Conservation (phyloP, 2,797 vertebrate species). For the Ptychobarbus kaznakovi region DNA sequence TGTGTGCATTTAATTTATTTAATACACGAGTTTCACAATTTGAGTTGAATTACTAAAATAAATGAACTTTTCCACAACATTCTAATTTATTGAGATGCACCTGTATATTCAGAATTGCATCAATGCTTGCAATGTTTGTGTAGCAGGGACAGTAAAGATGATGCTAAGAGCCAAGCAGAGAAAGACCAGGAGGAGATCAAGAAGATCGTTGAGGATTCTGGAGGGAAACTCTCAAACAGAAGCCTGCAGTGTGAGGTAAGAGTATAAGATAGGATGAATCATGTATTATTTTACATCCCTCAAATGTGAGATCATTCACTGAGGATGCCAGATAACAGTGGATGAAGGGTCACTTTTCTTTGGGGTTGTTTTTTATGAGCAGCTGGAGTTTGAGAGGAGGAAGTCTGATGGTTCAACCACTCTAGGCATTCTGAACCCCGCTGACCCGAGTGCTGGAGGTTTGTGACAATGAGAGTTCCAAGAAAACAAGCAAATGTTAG, state of each 20-base stretch:
- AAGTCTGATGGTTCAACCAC: constrained; percentile 93
- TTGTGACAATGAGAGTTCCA: constrained; percentile 12
- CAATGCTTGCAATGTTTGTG: constrained; percentile 36
- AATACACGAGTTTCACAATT: too few species aligned
- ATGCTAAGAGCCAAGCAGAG: constrained; percentile 81
- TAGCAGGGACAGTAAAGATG: constrained; percentile 90
- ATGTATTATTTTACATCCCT: neutral
- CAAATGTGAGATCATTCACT: neutral
- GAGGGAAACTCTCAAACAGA: constrained; percentile 90
- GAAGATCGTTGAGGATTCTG: constrained; percentile 89
- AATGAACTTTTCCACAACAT: too few species aligned
- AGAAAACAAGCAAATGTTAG: neutral
- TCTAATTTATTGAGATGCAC: too few species aligned
- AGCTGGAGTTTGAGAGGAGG: constrained; percentile 92
- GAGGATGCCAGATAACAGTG: constrained; percentile 4
- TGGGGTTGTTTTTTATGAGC: neutral
- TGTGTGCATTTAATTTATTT: too few species aligned
- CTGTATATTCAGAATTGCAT: neutral
- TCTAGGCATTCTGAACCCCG: constrained; percentile 89
- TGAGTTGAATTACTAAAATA: too few species aligned
- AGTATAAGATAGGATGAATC: neutral
- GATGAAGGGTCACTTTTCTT: neutral
- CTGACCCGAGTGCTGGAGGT: constrained; percentile 87
- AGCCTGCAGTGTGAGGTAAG: constrained; percentile 87
- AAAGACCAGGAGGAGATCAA: constrained; percentile 93